Conservation (phyloP, 2,888 invertebrate species). For the Euspilapteryx auroguttella region DNA sequence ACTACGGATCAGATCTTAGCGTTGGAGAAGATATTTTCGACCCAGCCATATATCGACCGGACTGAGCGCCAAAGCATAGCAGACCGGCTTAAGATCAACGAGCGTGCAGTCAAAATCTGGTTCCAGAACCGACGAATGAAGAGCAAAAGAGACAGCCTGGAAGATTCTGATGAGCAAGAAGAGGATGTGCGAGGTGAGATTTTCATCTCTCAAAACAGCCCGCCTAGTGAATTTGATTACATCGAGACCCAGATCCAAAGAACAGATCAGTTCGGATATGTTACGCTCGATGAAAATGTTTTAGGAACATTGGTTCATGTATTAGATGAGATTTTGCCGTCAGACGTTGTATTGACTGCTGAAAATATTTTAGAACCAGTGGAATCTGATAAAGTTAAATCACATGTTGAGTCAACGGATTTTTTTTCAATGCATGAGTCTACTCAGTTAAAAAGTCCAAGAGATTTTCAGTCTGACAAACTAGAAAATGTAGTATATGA, state of each 20-base stretch:
- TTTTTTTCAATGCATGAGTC: no score
- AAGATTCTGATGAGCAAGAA: conserved; percentile 4
- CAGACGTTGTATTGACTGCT: background rate
- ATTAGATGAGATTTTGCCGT: conserved; percentile 16
- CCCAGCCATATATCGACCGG: conserved; percentile 68
- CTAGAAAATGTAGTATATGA: conserved; percentile 4
- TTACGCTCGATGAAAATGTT: conserved; percentile 21
- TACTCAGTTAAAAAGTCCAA: no score
- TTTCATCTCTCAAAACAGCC: no score
- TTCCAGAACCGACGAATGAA: conserved; percentile 76
- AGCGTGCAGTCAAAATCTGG: conserved; percentile 76
- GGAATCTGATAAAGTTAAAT: no score
- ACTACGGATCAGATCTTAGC: conserved; percentile 71
- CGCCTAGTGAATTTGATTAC: conserved; percentile 11
- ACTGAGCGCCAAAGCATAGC: conserved; percentile 69
- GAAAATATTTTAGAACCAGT: no score
- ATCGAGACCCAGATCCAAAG: conserved; percentile 22
- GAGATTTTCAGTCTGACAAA: no score
- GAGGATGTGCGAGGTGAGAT: no score
- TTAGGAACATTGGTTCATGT: conserved; percentile 17
- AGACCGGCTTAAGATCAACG: conserved; percentile 56
- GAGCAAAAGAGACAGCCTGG: conserved; percentile 27
- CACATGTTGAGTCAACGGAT: no score
- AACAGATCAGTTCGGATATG: conserved; percentile 21
- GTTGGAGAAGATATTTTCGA: conserved; percentile 70